Evolutionary conservation across 2,888 invertebrate species (phyloP).

Genomic region (Platerodrilus igneus): DNA sequence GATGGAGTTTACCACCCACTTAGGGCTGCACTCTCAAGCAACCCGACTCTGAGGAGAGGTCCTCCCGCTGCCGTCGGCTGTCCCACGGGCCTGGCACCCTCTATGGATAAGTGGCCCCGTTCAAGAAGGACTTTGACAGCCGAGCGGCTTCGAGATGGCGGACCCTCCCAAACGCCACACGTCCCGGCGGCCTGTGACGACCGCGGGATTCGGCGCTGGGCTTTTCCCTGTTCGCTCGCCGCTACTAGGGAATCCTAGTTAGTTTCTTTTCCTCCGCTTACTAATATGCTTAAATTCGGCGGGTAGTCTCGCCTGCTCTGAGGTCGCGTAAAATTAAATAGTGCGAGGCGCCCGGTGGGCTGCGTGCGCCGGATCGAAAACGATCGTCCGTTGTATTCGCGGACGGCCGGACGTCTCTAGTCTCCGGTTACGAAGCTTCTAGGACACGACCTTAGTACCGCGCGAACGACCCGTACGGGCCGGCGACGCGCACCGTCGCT

Average conservation of each 20-base stretch:
- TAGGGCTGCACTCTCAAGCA: constrained; percentile 57
- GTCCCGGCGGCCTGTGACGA: constrained; percentile 39
- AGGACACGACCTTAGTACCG: too few species aligned
- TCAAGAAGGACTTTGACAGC: constrained; percentile 52
- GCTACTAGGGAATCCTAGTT: constrained; percentile 60
- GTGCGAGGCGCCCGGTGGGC: too few species aligned
- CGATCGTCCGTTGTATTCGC: too few species aligned
- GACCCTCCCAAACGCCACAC: constrained; percentile 50
- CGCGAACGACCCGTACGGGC: too few species aligned
- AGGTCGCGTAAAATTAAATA: too few species aligned
- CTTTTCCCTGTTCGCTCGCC: constrained; percentile 58
- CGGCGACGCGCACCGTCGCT: too few species aligned
- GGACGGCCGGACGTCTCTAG: too few species aligned
- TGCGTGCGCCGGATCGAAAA: too few species aligned
- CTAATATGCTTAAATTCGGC: constrained; percentile 55
- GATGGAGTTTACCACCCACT: constrained; percentile 55
- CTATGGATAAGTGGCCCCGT: constrained; percentile 51
- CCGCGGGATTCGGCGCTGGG: constrained; percentile 51
- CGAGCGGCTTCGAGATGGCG: constrained; percentile 39
- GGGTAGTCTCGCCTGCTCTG: too few species aligned
- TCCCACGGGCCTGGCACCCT: constrained; percentile 55
- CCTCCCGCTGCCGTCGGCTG: constrained; percentile 34
- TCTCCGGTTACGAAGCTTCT: constrained; percentile 30
- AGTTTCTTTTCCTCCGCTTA: constrained; percentile 62
- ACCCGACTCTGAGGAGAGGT: constrained; percentile 52